These are phyloP conservation scores for Sphaerophoria rueppellii DNA, from an alignment of 2,888 invertebrate genomes.

Conservation along the genomic window DNA sequence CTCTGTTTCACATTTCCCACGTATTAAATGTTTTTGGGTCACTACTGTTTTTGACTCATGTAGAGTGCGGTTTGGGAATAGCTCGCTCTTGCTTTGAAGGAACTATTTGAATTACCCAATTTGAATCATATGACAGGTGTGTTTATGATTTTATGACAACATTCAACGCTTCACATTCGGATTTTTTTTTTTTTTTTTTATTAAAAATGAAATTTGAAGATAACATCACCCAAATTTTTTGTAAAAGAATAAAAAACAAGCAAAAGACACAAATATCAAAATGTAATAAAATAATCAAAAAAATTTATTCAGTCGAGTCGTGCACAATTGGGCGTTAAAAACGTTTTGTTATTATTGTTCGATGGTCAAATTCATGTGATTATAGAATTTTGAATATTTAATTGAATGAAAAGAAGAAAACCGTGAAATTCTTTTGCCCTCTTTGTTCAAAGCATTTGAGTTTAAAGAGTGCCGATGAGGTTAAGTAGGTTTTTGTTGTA, in stretches of 20 bases:
- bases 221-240: slow-evolving; percentile 7
- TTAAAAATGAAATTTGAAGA: slow-evolving; percentile 10
- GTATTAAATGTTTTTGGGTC: slow-evolving; percentile 39
- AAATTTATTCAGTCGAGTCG: slow-evolving; percentile 56
- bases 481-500: neutral
- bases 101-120: slow-evolving; percentile 25
- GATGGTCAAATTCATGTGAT: slow-evolving; percentile 58
- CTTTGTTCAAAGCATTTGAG: slow-evolving; percentile 7
- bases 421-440: slow-evolving; percentile 55
- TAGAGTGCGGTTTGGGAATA: slow-evolving; percentile 7
- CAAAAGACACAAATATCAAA: neutral
- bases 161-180: slow-evolving; percentile 4
- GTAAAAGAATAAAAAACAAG: neutral
- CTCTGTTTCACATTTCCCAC: slow-evolving; percentile 51
- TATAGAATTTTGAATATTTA: slow-evolving; percentile 47
- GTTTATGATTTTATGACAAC: slow-evolving; percentile 47
- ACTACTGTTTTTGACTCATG: slow-evolving; percentile 39
- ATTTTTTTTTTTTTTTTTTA: neutral
- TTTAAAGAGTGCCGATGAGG: slow-evolving; percentile 49
- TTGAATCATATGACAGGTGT: slow-evolving; percentile 37
- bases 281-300: slow-evolving; percentile 18
- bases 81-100: slow-evolving; percentile 34
- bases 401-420: slow-evolving; percentile 12
- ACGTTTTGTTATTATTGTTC: slow-evolving; percentile 71
- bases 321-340: slow-evolving; percentile 66